phyloP scores from a whole-genome alignment of 2,113 vertebrate genomes.

The Podarcis raffonei region DNA sequence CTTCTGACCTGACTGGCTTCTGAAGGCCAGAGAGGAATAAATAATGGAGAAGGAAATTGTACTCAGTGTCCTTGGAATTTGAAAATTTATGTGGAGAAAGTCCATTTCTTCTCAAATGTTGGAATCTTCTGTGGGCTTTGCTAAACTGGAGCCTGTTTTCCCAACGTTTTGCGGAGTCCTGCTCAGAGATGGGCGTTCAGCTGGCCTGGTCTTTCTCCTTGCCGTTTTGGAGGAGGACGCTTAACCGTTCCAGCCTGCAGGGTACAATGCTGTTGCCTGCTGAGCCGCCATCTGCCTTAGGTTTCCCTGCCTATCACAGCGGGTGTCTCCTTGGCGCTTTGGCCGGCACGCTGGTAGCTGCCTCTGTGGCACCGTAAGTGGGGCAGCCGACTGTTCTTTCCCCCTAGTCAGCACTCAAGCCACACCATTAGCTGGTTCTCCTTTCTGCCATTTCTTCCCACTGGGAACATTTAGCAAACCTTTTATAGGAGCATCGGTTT shows the following conservation, averaged over 20 bases:
- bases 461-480: background rate
- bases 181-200: background rate
- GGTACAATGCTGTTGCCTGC: background rate
- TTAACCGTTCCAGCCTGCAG: too few species aligned
- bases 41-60: background rate
- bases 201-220: background rate
- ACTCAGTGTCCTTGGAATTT: background rate
- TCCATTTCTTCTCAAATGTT: background rate
- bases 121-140: background rate
- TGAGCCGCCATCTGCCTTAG: background rate
- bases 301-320: background rate
- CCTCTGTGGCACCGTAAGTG: background rate
- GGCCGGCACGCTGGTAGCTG: background rate
- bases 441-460: background rate
- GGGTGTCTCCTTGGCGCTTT: background rate
- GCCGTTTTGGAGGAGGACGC: background rate
- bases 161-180: too few species aligned
- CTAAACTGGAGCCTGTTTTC: background rate
- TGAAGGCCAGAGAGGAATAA: slow-evolving; percentile 45
- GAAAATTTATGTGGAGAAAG: background rate
- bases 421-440: background rate
- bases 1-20: slow-evolving; percentile 8
- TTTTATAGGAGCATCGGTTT: background rate
- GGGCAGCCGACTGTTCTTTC: background rate
- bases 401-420: background rate